Conservation (phyloP, 1,140 invertebrate species). For the Pygmarrhopalites habei region DNA sequence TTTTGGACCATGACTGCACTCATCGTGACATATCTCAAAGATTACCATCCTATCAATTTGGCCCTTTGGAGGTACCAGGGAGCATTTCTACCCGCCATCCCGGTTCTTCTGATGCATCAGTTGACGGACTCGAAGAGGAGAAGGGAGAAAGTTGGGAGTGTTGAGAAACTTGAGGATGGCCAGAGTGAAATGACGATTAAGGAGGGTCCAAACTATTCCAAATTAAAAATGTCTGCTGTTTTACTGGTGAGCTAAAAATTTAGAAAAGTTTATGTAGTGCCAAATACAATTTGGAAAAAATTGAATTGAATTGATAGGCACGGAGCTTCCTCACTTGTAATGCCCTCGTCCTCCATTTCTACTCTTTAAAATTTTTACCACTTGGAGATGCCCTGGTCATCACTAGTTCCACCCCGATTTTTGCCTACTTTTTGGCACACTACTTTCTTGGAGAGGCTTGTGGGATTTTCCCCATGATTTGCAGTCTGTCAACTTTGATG, state of each 20-base stretch:
- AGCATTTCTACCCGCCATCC: constrained; percentile 43
- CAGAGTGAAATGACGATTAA: not conserved
- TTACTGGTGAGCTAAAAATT: constrained; percentile 34
- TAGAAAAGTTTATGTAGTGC: too few species aligned
- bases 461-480: constrained; percentile 74
- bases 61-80: constrained; percentile 45
- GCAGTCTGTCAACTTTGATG: constrained; percentile 69
- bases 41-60: constrained; percentile 44
- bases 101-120: constrained; percentile 38
- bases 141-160: too few species aligned
- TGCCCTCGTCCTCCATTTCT: constrained; percentile 25
- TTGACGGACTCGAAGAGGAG: not conserved
- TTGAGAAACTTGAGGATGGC: too few species aligned
- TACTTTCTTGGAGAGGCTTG: constrained; percentile 83
- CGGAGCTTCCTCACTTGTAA: constrained; percentile 17
- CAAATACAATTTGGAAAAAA: too few species aligned
- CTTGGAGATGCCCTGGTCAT: constrained; percentile 60
- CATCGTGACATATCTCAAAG: constrained; percentile 44
- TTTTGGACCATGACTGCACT: constrained; percentile 46
- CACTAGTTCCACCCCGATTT: constrained; percentile 63
- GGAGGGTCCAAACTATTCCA: not conserved
- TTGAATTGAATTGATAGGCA: constrained; percentile 59
- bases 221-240: not conserved
- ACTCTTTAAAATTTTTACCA: constrained; percentile 22
- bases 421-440: constrained; percentile 69